phyloP scores from a whole-genome alignment of 2,888 invertebrate genomes.

The Petrolisthes manimaculis region DNA sequence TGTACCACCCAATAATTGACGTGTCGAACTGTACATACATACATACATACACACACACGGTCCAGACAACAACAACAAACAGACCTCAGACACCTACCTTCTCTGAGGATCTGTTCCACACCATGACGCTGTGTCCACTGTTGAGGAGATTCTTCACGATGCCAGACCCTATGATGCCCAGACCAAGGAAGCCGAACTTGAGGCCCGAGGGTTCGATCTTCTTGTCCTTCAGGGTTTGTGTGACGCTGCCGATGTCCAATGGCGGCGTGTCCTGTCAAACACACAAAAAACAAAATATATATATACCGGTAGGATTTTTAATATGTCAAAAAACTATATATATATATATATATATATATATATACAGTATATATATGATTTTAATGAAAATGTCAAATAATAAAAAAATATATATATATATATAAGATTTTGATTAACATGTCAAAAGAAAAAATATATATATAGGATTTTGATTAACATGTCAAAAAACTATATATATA shows the following conservation, averaged over 20 bases:
- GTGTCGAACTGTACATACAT: background rate
- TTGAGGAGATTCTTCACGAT: constrained; percentile 94
- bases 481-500: too few relatives aligned
- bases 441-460: too few relatives aligned
- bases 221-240: constrained; percentile 84
- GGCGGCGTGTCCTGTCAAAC: constrained; percentile 78
- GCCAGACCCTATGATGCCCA: constrained; percentile 95
- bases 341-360: too few relatives aligned
- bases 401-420: background rate
- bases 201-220: constrained; percentile 87
- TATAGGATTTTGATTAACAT: too few relatives aligned
- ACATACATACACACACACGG: background rate
- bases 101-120: constrained; percentile 92
- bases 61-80: background rate
- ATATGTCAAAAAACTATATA: too few relatives aligned
- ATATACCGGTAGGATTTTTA: too few relatives aligned
- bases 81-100: constrained; percentile 78
- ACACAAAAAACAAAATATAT: too few relatives aligned
- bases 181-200: constrained; percentile 93
- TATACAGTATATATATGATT: too few relatives aligned
- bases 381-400: background rate
- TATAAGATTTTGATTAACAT: too few relatives aligned
- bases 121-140: constrained; percentile 91
- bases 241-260: constrained; percentile 82
- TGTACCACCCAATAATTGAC: too few relatives aligned